A percentile compares a stretch with the other conserved stretches of the same genome.
These are phyloP conservation scores for Rousettus madagascariensis DNA, from an alignment of 2,797 vertebrate species.

Conservation along the genomic window DNA sequence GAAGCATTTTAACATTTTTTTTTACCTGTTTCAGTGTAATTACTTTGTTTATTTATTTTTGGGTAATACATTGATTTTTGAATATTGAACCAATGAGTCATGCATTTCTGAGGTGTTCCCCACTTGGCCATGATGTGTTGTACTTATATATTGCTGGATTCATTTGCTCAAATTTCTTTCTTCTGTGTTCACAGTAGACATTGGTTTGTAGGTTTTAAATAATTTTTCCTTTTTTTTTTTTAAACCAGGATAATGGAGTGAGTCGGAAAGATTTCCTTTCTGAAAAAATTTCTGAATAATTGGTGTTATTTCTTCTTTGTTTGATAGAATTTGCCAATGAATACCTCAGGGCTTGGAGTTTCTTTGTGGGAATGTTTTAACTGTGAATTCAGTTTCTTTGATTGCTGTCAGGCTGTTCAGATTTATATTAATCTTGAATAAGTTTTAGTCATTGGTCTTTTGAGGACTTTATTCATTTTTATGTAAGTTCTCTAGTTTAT, in stretches of 20 bases:
- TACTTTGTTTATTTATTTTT: neutral
- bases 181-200: neutral
- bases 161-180: neutral
- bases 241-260: neutral
- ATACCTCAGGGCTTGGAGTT: neutral
- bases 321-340: neutral
- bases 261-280: neutral
- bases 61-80: neutral
- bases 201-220: neutral
- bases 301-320: neutral
- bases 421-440: neutral
- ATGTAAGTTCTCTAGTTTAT: neutral
- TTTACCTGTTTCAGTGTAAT: neutral
- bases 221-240: neutral
- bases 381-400: neutral
- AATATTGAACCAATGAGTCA: neutral
- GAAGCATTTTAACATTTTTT: too few species aligned
- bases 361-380: constrained; percentile 8
- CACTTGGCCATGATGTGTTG: neutral
- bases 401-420: neutral
- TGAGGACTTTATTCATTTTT: constrained; percentile 31
- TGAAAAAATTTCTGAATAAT: neutral
- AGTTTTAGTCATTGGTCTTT: neutral
- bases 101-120: neutral
- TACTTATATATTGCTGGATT: neutral